Percentiles rank a stretch among this genome's conserved stretches.
Evolutionary conservation across 2,113 vertebrate genomes (phyloP).

Genomic region (Tragelaphus buxtoni): DNA sequence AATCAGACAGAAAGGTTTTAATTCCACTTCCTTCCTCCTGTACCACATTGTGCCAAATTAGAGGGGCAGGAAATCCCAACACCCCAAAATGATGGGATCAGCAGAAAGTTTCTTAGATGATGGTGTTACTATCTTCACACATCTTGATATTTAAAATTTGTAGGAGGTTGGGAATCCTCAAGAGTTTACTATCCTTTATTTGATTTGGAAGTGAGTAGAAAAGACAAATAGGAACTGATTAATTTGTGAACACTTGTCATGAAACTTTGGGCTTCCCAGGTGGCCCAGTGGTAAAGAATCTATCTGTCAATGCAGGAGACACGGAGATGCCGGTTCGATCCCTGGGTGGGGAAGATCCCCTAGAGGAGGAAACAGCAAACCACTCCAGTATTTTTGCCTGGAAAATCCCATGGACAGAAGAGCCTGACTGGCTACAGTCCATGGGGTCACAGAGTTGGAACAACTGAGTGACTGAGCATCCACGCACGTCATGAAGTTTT

Average conservation of each 20-base stretch:
- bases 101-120: not conserved
- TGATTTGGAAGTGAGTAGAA: not conserved
- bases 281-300: not conserved
- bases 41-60: not conserved
- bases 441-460: not conserved
- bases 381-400: not conserved
- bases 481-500: not conserved
- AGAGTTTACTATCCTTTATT: not conserved
- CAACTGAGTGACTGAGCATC: not conserved
- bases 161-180: not conserved
- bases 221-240: not conserved
- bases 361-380: not conserved
- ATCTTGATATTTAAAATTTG: not conserved
- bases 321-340: fast-evolving
- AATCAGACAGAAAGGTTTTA: not conserved
- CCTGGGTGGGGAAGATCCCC: not conserved
- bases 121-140: not conserved
- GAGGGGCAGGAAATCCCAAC: not conserved
- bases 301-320: not conserved
- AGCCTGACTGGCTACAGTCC: not conserved
- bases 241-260: not conserved
- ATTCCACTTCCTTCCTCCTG: not conserved
- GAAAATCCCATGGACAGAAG: not conserved
- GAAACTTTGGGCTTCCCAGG: not conserved
- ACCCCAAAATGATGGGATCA: not conserved